phyloP scores from a whole-genome alignment of 2,888 invertebrate genomes.

The Idaea straminata region DNA sequence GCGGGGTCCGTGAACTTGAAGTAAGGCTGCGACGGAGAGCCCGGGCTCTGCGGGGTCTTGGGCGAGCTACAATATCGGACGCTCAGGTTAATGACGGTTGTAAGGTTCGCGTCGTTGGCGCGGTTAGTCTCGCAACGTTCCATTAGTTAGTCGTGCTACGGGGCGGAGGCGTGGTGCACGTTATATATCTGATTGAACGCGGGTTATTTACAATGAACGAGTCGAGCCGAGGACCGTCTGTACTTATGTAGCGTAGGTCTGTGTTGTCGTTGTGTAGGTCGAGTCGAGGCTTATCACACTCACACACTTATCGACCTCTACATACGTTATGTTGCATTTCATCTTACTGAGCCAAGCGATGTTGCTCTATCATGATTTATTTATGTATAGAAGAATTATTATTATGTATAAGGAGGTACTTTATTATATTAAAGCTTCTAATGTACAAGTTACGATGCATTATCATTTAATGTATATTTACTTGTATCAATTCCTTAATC shows the following conservation, averaged over 20 bases:
- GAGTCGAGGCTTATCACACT: constrained; percentile 27
- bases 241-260: too few species aligned
- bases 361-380: constrained; percentile 23
- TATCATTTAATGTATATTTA: constrained; percentile 59
- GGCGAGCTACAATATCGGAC: constrained; percentile 84
- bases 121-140: constrained; percentile 35
- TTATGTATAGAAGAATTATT: constrained; percentile 17
- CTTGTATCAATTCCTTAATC: constrained; percentile 66
- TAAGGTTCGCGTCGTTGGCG: constrained; percentile 21
- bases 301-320: constrained; percentile 27
- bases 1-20: constrained; percentile 96
- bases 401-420: constrained; percentile 4
- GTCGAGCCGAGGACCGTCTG: constrained; percentile 23
- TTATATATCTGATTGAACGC: constrained; percentile 35
- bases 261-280: too few species aligned
- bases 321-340: constrained; percentile 19
- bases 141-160: constrained; percentile 46
- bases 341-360: constrained; percentile 25
- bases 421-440: constrained; percentile 55
- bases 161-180: constrained; percentile 46
- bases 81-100: constrained; percentile 62
- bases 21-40: constrained; percentile 85
- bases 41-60: constrained; percentile 83
- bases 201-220: constrained; percentile 50
- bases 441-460: constrained; percentile 56